Evolutionary conservation across 1,140 invertebrate species (phyloP).

Genomic region (Drosophila sp.): DNA sequence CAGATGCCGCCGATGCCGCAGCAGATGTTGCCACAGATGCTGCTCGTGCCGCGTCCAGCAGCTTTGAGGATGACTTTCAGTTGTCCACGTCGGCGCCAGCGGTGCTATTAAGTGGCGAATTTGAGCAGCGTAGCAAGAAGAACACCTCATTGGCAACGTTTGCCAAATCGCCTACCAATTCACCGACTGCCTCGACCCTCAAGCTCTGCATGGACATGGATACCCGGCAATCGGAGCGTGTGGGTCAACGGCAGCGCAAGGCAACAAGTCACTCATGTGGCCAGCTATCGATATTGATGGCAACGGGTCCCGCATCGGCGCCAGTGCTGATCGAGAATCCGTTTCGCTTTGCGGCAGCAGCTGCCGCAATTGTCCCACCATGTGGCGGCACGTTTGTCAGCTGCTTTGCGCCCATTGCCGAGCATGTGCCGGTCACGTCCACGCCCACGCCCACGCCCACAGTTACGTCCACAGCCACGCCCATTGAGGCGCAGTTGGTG

Average conservation of each 20-base stretch:
- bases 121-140: conserved; percentile 28
- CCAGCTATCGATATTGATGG: conserved; percentile 46
- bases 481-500: conserved; percentile 32
- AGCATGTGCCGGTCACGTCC: conserved; percentile 52
- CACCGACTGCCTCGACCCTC: conserved; percentile 73
- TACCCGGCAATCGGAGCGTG: conserved; percentile 6
- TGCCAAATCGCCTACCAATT: conserved; percentile 47
- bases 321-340: conserved; percentile 60
- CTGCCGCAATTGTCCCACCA: not conserved
- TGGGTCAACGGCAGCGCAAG: conserved; percentile 20
- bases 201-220: conserved; percentile 67
- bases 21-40: not conserved
- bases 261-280: conserved; percentile 66
- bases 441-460: conserved; percentile 26
- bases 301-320: conserved; percentile 38
- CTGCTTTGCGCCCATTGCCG: conserved; percentile 70
- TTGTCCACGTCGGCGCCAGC: conserved; percentile 74
- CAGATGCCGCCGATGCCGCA: not conserved
- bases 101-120: conserved; percentile 62
- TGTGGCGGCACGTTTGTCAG: conserved; percentile 52
- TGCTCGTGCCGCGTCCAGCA: conserved; percentile 15
- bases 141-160: conserved; percentile 11
- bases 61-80: conserved; percentile 71
- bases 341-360: conserved; percentile 62
- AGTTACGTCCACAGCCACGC: conserved; percentile 1